Percentiles rank a stretch among this genome's conserved stretches.
These are phyloP conservation scores for Sylvicola fuscatus DNA, from an alignment of 2,888 invertebrate genomes.

Conservation along the genomic window DNA sequence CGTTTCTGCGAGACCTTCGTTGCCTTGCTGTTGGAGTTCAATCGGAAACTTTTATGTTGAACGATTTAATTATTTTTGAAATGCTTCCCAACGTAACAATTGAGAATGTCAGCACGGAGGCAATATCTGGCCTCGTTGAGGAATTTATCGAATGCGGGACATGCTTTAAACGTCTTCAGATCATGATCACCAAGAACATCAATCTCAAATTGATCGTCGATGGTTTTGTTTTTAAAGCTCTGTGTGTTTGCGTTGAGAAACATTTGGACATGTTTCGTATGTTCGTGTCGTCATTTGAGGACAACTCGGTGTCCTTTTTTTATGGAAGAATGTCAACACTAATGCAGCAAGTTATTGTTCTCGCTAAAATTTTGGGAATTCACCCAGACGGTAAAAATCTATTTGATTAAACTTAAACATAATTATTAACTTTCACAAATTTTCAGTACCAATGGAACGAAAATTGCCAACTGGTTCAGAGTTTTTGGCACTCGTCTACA, in stretches of 20 bases:
- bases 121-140: constrained; percentile 21
- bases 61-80: constrained; percentile 24
- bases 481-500: constrained; percentile 19
- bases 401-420: neutral
- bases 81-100: constrained; percentile 27
- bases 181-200: constrained; percentile 13
- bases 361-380: constrained; percentile 16
- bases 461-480: constrained; percentile 16
- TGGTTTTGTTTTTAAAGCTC: constrained; percentile 27
- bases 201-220: constrained; percentile 16
- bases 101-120: constrained; percentile 27
- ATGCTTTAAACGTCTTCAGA: constrained; percentile 17
- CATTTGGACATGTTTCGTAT: constrained; percentile 37
- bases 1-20: neutral
- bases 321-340: constrained; percentile 13
- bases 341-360: constrained; percentile 15
- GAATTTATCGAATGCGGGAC: constrained; percentile 21
- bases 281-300: constrained; percentile 15
- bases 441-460: constrained; percentile 4
- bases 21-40: constrained; percentile 33
- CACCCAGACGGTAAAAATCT: constrained; percentile 14
- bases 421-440: neutral
- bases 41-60: constrained; percentile 31
- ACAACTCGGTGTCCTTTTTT: constrained; percentile 14
- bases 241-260: constrained; percentile 36